Conservation (phyloP, 2,797 vertebrate species). For the Falco columbarius region DNA sequence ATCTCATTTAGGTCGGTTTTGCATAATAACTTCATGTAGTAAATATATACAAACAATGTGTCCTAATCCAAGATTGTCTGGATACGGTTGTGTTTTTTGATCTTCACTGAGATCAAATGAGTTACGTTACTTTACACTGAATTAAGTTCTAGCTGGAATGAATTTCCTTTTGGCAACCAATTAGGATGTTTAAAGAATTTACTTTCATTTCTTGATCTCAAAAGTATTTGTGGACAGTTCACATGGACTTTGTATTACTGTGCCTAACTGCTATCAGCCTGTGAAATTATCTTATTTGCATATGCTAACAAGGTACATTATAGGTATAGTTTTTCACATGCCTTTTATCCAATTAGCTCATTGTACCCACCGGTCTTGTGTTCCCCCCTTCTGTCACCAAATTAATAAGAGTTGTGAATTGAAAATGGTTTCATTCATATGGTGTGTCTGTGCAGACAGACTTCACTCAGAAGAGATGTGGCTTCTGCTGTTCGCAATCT, state of each 20-base stretch:
- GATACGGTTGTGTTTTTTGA: slow-evolving; percentile 39
- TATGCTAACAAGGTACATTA: slow-evolving; percentile 63
- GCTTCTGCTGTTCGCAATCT: slow-evolving; percentile 22
- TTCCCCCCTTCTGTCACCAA: slow-evolving; percentile 38
- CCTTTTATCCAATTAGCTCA: slow-evolving; percentile 57
- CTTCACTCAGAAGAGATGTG: slow-evolving; percentile 7
- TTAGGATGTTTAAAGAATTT: slow-evolving; percentile 71
- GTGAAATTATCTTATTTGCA: slow-evolving; percentile 58
- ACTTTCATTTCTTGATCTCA: slow-evolving; percentile 46
- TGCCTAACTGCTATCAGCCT: slow-evolving; percentile 42
- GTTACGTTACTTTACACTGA: background rate
- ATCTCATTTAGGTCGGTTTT: slow-evolving; percentile 27
- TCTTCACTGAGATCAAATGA: slow-evolving; percentile 56
- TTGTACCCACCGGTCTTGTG: slow-evolving; percentile 23
- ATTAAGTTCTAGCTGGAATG: slow-evolving; percentile 35
- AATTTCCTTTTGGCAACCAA: slow-evolving; percentile 65
- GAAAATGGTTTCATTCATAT: slow-evolving; percentile 56
- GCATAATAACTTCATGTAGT: slow-evolving; percentile 27
- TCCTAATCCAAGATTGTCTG: slow-evolving; percentile 32
- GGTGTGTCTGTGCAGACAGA: slow-evolving; percentile 36
- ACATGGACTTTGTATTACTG: slow-evolving; percentile 42
- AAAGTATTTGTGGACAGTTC: slow-evolving; percentile 53
- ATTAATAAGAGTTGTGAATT: slow-evolving; percentile 57
- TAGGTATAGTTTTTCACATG: slow-evolving; percentile 58
- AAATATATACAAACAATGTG: slow-evolving; percentile 36